Evolutionary conservation across 1,140 invertebrate genomes (phyloP).

Genomic region (Goniozus legneri): DNA sequence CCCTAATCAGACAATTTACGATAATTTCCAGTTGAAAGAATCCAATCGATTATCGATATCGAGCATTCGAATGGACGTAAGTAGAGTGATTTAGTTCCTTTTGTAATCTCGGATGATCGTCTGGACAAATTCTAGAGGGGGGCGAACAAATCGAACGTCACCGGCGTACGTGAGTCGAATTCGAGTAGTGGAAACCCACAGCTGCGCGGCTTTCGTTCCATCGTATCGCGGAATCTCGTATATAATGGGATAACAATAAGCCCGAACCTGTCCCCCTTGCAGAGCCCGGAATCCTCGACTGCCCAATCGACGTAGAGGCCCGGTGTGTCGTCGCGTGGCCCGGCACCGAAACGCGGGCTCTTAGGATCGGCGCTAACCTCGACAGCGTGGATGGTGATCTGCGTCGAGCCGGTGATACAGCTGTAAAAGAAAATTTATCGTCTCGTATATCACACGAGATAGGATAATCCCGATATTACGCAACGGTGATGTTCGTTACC

Average conservation of each 20-base stretch:
- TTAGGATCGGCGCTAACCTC: slow-evolving; percentile 65
- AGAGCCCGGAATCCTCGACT: slow-evolving; percentile 67
- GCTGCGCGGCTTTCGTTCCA: neutral
- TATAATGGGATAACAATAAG: slow-evolving; percentile 4
- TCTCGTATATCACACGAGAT: neutral
- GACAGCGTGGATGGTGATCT: slow-evolving; percentile 61
- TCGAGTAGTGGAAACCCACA: neutral
- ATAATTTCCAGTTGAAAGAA: no score
- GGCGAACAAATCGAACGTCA: no score
- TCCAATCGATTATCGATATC: no score
- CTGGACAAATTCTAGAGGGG: no score
- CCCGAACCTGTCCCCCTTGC: slow-evolving; percentile 70
- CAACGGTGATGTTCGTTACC: no score
- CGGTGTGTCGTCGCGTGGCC: slow-evolving; percentile 56
- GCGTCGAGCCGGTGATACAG: slow-evolving; percentile 52
- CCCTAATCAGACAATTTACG: no score
- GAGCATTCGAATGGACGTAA: no score
- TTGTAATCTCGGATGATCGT: no score
- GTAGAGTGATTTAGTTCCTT: no score
- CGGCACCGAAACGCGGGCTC: slow-evolving; percentile 61
- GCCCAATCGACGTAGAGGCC: slow-evolving; percentile 75
- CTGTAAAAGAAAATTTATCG: slow-evolving; percentile 35
- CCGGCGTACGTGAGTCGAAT: slow-evolving; percentile 7
- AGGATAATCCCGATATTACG: no score
- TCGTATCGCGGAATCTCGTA: slow-evolving; percentile 5